Evolutionary conservation across 2,113 vertebrate genomes (phyloP).

Genomic region (Emydocephalus ijimae): DNA sequence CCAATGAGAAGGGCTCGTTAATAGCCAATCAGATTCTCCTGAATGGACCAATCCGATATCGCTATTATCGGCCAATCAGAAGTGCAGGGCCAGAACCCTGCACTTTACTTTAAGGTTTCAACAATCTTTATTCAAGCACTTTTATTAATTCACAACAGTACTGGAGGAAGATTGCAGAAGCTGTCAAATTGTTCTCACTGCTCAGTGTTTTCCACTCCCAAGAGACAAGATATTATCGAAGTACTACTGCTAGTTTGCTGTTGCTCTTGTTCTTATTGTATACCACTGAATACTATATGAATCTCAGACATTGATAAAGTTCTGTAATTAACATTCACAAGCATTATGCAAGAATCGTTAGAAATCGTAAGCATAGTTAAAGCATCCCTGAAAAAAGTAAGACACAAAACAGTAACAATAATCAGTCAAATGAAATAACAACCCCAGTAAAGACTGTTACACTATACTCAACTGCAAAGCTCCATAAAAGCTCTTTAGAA

Average conservation of each 20-base stretch:
- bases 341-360: background rate
- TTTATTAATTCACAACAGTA: too few relatives aligned
- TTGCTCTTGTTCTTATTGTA: background rate
- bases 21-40: too few relatives aligned
- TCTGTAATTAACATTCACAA: background rate
- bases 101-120: too few relatives aligned
- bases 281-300: background rate
- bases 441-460: background rate
- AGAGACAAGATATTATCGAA: background rate
- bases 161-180: background rate
- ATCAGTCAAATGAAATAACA: background rate
- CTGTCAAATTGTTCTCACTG: background rate
- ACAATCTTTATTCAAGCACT: too few relatives aligned
- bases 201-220: background rate
- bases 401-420: background rate
- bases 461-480: background rate
- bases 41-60: too few relatives aligned
- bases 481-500: background rate
- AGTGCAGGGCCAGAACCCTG: too few relatives aligned
- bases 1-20: too few relatives aligned
- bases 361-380: background rate
- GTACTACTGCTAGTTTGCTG: background rate
- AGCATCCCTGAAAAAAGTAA: background rate
- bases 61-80: too few relatives aligned
- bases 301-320: background rate